Percentiles rank a stretch among this genome's conserved stretches.
phyloP scores from a whole-genome alignment of 1,140 invertebrate species.

The Heliconius melpomene region DNA sequence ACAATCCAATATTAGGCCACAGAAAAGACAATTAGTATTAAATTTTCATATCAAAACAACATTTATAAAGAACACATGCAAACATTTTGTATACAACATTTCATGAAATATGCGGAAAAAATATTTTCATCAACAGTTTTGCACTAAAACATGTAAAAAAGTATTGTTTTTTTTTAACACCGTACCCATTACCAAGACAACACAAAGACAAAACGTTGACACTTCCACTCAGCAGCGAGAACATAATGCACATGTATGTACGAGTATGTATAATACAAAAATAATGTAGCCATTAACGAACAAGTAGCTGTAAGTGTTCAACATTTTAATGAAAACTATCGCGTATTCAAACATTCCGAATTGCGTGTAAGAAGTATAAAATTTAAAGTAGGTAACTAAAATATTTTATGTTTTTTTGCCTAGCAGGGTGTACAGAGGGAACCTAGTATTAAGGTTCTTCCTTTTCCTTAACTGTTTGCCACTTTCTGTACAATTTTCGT shows the following conservation, averaged over 20 bases:
- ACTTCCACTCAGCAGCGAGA: conserved; percentile 32
- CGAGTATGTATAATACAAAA: conserved; percentile 13
- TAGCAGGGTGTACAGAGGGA: too few relatives aligned
- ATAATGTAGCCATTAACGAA: conserved; percentile 26
- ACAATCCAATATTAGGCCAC: background rate
- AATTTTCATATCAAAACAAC: background rate
- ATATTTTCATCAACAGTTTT: conserved; percentile 2
- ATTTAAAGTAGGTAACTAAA: background rate
- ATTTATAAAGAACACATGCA: conserved; percentile 13
- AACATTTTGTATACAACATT: conserved; percentile 21
- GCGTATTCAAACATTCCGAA: conserved; percentile 9
- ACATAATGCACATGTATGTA: conserved; percentile 25
- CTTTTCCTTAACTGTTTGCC: too few relatives aligned
- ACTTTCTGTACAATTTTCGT: too few relatives aligned
- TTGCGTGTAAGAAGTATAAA: background rate
- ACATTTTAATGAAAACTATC: conserved; percentile 28
- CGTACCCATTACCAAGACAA: conserved; percentile 26
- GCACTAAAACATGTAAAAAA: conserved; percentile 30
- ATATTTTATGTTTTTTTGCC: too few relatives aligned
- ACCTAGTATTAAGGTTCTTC: too few relatives aligned
- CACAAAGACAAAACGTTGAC: conserved; percentile 32
- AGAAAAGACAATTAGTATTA: background rate
- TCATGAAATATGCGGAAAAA: background rate
- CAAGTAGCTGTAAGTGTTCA: conserved; percentile 23
- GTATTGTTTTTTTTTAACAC: conserved; percentile 29